These are phyloP conservation scores for Muscidifurax raptorellus DNA, from an alignment of 1,140 invertebrate genomes.

Conservation along the genomic window DNA sequence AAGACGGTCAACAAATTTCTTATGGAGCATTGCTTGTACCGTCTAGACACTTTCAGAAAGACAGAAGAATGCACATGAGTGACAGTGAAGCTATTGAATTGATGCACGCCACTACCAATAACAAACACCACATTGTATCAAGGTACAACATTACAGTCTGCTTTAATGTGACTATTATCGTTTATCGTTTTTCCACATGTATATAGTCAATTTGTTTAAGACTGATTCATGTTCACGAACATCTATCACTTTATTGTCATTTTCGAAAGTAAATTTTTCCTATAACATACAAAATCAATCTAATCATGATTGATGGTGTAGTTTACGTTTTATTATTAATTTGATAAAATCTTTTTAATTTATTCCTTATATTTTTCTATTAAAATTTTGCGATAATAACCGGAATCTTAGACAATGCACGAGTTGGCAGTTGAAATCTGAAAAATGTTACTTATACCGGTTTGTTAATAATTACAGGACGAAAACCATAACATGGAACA, in stretches of 20 bases:
- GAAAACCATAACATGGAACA: constrained; percentile 89
- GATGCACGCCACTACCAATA: constrained; percentile 63
- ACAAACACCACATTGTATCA: constrained; percentile 78
- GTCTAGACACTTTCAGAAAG: constrained; percentile 78
- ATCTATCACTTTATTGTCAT: neutral
- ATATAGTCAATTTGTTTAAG: neutral
- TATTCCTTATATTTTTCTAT: neutral
- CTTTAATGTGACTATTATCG: constrained; percentile 50
- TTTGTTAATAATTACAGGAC: constrained; percentile 80
- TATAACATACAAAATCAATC: too few relatives aligned
- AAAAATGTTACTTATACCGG: constrained; percentile 38
- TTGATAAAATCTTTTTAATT: neutral
- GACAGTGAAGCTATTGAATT: constrained; percentile 77
- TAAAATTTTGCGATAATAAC: neutral
- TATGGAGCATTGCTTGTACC: constrained; percentile 90
- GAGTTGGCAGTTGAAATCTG: constrained; percentile 14
- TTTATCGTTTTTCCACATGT: constrained; percentile 22
- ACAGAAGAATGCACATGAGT: constrained; percentile 73
- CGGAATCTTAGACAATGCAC: constrained; percentile 4
- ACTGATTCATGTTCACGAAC: neutral
- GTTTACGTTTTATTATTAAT: neutral
- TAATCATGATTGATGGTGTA: constrained; percentile 38
- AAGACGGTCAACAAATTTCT: constrained; percentile 91
- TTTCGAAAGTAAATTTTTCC: neutral
- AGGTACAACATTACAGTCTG: constrained; percentile 75